phyloP scores from a whole-genome alignment of 2,888 invertebrate species.

The Ctenicera cuprea region DNA sequence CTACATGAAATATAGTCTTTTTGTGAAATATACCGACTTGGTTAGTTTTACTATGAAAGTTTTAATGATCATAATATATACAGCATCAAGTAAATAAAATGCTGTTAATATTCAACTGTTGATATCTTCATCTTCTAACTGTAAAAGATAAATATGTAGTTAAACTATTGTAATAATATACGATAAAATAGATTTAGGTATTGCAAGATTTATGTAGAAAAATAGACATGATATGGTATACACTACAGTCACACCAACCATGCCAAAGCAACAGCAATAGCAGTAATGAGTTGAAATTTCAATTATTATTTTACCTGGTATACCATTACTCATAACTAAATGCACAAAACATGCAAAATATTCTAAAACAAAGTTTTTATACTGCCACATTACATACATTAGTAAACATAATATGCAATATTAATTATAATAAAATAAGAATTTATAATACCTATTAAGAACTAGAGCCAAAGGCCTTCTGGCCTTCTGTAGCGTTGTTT shows the following conservation, averaged over 20 bases:
- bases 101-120: too few species aligned
- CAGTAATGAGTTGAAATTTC: constrained; percentile 58
- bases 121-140: too few species aligned
- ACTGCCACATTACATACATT: constrained; percentile 5
- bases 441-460: neutral
- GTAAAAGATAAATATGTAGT: too few species aligned
- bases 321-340: constrained; percentile 58
- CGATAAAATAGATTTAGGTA: neutral
- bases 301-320: constrained; percentile 58
- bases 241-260: constrained; percentile 57
- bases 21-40: too few species aligned
- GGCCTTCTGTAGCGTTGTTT: too few species aligned
- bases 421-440: constrained; percentile 1
- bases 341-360: constrained; percentile 52
- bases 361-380: constrained; percentile 7
- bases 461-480: too few species aligned
- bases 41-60: too few species aligned
- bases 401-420: constrained; percentile 34
- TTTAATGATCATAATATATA: too few species aligned
- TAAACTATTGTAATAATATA: too few species aligned
- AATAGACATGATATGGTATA: constrained; percentile 36
- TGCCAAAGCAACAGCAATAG: constrained; percentile 65
- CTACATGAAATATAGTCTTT: too few species aligned
- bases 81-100: too few species aligned
- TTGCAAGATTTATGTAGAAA: neutral